A percentile compares a stretch with the other conserved stretches of the same genome.
These are phyloP conservation scores for Caenorhabditis sulstoni DNA, from an alignment of 2,888 invertebrate genomes.

Conservation along the genomic window DNA sequence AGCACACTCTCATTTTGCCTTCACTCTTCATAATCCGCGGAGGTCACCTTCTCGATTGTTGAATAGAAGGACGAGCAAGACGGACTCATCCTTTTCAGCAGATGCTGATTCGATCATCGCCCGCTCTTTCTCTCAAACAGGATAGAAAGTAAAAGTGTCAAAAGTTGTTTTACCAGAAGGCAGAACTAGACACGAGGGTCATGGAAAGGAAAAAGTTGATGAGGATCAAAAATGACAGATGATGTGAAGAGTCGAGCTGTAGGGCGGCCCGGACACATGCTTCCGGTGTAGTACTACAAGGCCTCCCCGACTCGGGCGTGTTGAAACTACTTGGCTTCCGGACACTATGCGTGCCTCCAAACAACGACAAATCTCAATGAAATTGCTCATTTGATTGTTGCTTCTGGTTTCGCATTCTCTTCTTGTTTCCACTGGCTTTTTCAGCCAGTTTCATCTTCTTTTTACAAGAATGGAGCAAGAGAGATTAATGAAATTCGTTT, in stretches of 20 bases:
- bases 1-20: too few relatives aligned
- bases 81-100: slow-evolving; percentile 41
- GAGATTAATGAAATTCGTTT: slow-evolving; percentile 6
- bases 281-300: slow-evolving; percentile 55
- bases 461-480: background rate
- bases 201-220: slow-evolving; percentile 33
- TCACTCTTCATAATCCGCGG: slow-evolving; percentile 45
- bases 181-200: background rate
- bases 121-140: background rate
- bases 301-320: slow-evolving; percentile 41
- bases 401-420: slow-evolving; percentile 20
- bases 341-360: slow-evolving; percentile 27
- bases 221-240: slow-evolving; percentile 58
- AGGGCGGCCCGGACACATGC: slow-evolving; percentile 25
- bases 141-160: slow-evolving; percentile 33
- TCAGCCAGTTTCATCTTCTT: background rate
- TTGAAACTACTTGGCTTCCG: slow-evolving; percentile 57
- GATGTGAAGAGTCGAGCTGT: slow-evolving; percentile 47
- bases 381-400: slow-evolving; percentile 60
- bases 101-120: slow-evolving; percentile 41
- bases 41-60: slow-evolving; percentile 57
- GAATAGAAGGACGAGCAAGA: slow-evolving; percentile 26
- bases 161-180: slow-evolving; percentile 10
- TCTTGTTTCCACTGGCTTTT: slow-evolving; percentile 13
- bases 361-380: slow-evolving; percentile 58